Percentiles rank a stretch among this genome's conserved stretches.
These are phyloP conservation scores for Eclectus roratus DNA, from an alignment of 2,113 vertebrate genomes.

Conservation along the genomic window DNA sequence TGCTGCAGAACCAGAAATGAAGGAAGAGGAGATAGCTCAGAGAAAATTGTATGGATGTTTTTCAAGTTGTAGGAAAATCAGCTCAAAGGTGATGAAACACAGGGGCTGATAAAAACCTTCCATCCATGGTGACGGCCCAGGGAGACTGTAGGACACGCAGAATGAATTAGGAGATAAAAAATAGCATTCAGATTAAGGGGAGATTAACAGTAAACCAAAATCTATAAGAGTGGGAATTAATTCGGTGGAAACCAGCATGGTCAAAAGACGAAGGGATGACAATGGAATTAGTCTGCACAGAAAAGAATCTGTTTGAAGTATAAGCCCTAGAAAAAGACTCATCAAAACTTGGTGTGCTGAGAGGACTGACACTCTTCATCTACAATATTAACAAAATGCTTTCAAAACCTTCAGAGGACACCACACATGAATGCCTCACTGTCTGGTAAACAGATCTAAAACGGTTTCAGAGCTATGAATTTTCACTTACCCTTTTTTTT, in stretches of 20 bases:
- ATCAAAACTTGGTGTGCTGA: not conserved
- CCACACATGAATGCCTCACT: not conserved
- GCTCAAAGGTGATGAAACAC: not conserved
- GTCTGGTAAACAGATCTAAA: not conserved
- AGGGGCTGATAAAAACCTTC: not conserved
- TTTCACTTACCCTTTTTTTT: not conserved
- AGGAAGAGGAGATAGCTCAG: not conserved
- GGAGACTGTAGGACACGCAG: not conserved
- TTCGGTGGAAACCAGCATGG: not conserved
- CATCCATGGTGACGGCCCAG: too few relatives aligned
- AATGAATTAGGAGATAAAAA: not conserved
- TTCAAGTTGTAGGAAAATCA: not conserved
- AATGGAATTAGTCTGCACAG: not conserved
- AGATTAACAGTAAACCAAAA: not conserved
- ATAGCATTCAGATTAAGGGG: not conserved
- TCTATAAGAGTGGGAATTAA: not conserved
- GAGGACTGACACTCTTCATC: not conserved
- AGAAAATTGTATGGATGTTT: not conserved
- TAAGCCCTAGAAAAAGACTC: not conserved
- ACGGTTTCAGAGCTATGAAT: not conserved
- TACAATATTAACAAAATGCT: not conserved
- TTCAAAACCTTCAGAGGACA: not conserved
- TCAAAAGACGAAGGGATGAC: not conserved
- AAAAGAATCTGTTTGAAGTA: not conserved
- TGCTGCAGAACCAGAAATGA: not conserved